Base-by-base conservation (phyloP, 2,888 invertebrate genomes). In the Nephrotoma guestfalica region DNA sequence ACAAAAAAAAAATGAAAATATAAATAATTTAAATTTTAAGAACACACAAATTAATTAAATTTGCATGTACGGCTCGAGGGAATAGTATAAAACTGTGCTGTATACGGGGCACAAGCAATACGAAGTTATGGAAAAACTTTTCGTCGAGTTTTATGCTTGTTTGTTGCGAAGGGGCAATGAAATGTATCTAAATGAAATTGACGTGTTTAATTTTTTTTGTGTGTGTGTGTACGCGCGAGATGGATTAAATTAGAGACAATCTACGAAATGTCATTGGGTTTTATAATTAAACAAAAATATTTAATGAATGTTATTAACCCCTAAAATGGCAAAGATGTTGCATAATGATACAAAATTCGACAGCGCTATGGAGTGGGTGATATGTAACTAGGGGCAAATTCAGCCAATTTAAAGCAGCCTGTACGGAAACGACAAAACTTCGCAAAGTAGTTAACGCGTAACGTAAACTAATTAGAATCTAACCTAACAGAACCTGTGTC, bases 1-100 rank as follows among this genome's bases (percentile, higher is more conserved):
- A n/a, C n/a, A 87, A 88, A 87, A 86, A 85, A 71, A 45, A 86
- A 85, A 87, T 11, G 41, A 42, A 86, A 87, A 86, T n/a, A 86
- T 42, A 47, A 47, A 47, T 13, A 2, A 13, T 57, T 71, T 71
- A 41, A 84, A 6, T 84, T 13, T 84, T 84, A 15, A 84, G 30
- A 30, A 30, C 30, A 84, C 84, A 84, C 30, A 84, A 42, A 84
- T 85, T 85, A 85, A 85, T 85, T 85, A 43, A 85, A 85, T 85
- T 85, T 85, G 18, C 85, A 85, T 85, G 85, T 85, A 85, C 18
- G 18, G n/a, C 85, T 43, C 42, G 42, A 45, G 85, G 85, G 84
- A 71, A 71, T 71, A 71, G 9, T 71, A 71, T 6, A 7, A 15
- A 51, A 30, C 4, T 47, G 4, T 4, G 71, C 51, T 15, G 5